Conservation (phyloP, 2,888 invertebrate genomes). For the Apodemia hepburni region DNA sequence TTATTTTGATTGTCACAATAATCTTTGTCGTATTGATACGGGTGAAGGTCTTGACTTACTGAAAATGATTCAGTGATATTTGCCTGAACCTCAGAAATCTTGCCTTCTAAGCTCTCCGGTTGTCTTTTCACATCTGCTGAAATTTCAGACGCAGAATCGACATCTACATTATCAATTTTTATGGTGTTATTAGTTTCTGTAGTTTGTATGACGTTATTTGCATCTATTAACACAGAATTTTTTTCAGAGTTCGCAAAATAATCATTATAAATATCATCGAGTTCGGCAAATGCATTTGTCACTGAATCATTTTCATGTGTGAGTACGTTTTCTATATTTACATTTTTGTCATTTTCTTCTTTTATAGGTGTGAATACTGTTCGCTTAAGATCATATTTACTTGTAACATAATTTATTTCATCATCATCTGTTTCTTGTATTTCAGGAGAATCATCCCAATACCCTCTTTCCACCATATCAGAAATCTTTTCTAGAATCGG, state of each 20-base stretch:
- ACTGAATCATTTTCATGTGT: conserved; percentile 54
- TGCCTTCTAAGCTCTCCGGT: conserved; percentile 54
- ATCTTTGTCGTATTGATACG: conserved; percentile 25
- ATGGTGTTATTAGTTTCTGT: conserved; percentile 39
- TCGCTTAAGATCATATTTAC: conserved; percentile 52
- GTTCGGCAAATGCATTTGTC: conserved; percentile 69
- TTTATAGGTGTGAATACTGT: conserved; percentile 64
- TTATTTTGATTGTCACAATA: conserved; percentile 33
- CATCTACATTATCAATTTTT: conserved; percentile 45
- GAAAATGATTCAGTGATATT: conserved; percentile 75
- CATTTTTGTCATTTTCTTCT: conserved; percentile 64
- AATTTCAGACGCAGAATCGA: conserved; percentile 74
- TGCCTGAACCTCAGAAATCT: conserved; percentile 79
- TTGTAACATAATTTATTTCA: conserved; percentile 45
- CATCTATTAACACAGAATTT: conserved; percentile 34
- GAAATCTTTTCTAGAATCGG: conserved; percentile 42
- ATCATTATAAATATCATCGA: conserved; percentile 61
- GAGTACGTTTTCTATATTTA: conserved; percentile 47
- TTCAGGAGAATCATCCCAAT: conserved; percentile 60
- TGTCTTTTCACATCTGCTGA: conserved; percentile 76
- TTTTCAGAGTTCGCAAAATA: conserved; percentile 55
- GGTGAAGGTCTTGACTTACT: conserved; percentile 72
- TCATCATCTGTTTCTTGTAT: conserved; percentile 42
- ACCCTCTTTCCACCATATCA: conserved; percentile 68
- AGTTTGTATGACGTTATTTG: conserved; percentile 37